phyloP scores from a whole-genome alignment of 2,888 invertebrate genomes.

The Octodonta nipae region DNA sequence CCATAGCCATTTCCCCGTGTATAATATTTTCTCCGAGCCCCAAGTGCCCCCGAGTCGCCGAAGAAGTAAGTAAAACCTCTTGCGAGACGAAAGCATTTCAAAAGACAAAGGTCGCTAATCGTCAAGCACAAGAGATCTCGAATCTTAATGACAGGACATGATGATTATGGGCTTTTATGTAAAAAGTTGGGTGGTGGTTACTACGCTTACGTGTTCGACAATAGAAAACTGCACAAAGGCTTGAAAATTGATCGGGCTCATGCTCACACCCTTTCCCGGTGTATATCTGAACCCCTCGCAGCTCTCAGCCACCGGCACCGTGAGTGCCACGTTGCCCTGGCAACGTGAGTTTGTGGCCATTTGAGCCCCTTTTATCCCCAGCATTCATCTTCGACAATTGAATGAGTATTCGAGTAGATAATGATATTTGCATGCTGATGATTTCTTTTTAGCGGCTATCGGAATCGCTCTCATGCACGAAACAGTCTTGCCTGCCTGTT shows the following conservation, averaged over 20 bases:
- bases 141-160: conserved; percentile 13
- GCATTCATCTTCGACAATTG: conserved; percentile 36
- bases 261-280: conserved; percentile 33
- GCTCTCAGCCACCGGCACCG: background rate
- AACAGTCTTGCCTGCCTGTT: no score
- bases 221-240: conserved; percentile 30
- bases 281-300: conserved; percentile 5
- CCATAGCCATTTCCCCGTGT: no score
- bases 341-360: conserved; percentile 33
- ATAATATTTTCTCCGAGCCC: no score
- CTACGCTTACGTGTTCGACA: conserved; percentile 28
- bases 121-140: conserved; percentile 9
- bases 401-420: conserved; percentile 35
- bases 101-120: conserved; percentile 14
- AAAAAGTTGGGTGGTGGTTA: conserved; percentile 10
- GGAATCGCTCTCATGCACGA: no score
- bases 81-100: no score
- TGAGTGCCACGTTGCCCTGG: conserved; percentile 25
- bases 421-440: conserved; percentile 36
- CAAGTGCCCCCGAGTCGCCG: no score
- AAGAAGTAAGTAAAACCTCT: no score
- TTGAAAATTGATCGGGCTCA: conserved; percentile 32
- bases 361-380: conserved; percentile 33
- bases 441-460: conserved; percentile 25
- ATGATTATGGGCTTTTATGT: conserved; percentile 11